These are phyloP conservation scores for Lottia scabra DNA, from an alignment of 2,888 invertebrate species.

Conservation along the genomic window DNA sequence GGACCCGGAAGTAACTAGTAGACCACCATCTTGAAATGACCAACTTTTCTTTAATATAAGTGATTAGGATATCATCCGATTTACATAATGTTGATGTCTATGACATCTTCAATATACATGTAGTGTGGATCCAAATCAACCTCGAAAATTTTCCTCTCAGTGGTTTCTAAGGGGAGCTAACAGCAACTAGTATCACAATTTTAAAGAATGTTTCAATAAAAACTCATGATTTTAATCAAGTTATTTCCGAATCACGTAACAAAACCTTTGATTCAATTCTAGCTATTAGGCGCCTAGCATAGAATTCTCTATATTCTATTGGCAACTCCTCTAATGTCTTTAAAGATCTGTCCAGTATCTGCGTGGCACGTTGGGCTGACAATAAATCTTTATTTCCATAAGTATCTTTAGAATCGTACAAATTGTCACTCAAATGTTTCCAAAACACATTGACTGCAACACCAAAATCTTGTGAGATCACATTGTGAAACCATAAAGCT, in stretches of 20 bases:
- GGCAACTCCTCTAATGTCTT: conserved; percentile 70
- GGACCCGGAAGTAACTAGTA: no score
- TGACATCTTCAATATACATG: no score
- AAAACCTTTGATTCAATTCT: conserved; percentile 57
- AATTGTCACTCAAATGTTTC: conserved; percentile 68
- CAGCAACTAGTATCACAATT: no score
- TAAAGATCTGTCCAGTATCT: conserved; percentile 70
- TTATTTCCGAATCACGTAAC: not conserved
- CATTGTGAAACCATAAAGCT: conserved; percentile 75
- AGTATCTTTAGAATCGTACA: conserved; percentile 73
- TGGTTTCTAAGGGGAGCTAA: no score
- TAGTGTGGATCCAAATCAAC: no score
- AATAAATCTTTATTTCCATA: conserved; percentile 74
- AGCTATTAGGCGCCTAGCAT: conserved; percentile 68
- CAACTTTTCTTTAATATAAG: no score
- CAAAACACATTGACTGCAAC: conserved; percentile 72
- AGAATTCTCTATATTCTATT: conserved; percentile 71
- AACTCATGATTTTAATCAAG: not conserved
- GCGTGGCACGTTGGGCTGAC: conserved; percentile 70
- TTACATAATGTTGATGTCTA: no score
- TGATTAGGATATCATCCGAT: no score
- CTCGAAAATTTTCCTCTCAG: no score
- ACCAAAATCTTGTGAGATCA: conserved; percentile 69
- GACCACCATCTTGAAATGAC: no score
- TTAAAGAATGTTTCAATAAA: no score